Evolutionary conservation across 2,113 vertebrate species (phyloP).

Genomic region (Piliocolobus tephrosceles): DNA sequence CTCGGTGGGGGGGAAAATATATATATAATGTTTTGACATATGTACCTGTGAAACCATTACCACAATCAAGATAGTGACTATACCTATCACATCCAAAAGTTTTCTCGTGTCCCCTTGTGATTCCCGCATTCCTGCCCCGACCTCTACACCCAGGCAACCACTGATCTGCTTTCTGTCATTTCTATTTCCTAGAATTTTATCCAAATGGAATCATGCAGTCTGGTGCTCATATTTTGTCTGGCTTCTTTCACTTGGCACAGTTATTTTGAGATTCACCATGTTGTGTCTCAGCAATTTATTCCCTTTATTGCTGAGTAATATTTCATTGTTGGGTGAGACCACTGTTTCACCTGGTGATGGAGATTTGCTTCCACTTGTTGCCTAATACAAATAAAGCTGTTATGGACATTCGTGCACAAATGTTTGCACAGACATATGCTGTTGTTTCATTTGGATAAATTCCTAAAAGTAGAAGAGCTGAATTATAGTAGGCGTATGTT

Average conservation of each 20-base stretch:
- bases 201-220: not conserved
- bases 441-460: not conserved
- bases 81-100: not conserved
- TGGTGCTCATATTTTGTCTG: not conserved
- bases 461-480: not conserved
- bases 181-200: not conserved
- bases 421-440: not conserved
- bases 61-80: not conserved
- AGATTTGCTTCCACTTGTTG: not conserved
- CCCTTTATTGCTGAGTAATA: not conserved
- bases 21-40: not conserved
- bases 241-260: not conserved
- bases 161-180: not conserved
- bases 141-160: not conserved
- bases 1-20: too few species aligned
- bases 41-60: not conserved
- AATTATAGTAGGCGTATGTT: not conserved
- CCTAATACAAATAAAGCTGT: not conserved
- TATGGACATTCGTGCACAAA: not conserved
- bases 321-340: not conserved
- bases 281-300: not conserved
- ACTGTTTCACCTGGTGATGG: not conserved
- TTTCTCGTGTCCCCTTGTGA: not conserved
- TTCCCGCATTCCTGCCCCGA: rapidly evolving
- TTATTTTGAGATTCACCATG: not conserved